These are phyloP conservation scores for Potorous gilbertii DNA, from an alignment of 2,797 vertebrate genomes.

Conservation along the genomic window DNA sequence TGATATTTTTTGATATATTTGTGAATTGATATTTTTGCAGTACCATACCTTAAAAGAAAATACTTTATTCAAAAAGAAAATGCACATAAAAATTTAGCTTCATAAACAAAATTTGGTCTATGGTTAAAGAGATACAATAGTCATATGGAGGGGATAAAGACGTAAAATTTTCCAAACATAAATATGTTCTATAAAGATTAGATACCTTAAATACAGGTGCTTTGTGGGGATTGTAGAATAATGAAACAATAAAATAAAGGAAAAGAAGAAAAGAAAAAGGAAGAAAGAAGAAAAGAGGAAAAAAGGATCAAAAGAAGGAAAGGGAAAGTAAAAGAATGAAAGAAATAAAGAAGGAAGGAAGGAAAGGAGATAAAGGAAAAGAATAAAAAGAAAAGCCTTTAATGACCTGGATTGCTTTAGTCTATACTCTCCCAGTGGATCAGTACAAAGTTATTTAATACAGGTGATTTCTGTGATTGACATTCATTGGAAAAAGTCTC, in stretches of 20 bases:
- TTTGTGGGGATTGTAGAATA: background rate
- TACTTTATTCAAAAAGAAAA: background rate
- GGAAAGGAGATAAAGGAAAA: background rate
- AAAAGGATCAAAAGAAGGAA: no score
- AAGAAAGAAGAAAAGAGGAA: background rate
- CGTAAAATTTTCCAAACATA: background rate
- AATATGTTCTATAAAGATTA: background rate
- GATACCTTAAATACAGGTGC: background rate
- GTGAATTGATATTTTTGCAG: background rate
- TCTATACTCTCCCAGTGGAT: background rate
- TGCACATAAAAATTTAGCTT: background rate
- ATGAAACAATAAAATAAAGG: background rate
- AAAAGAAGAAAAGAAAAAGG: background rate
- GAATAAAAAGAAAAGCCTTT: background rate
- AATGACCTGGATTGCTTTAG: conserved; percentile 2
- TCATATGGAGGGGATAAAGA: background rate
- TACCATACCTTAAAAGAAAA: background rate
- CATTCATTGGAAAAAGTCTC: conserved; percentile 35
- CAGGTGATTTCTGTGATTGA: conserved; percentile 7
- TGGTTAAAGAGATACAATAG: background rate
- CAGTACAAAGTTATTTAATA: conserved; percentile 1
- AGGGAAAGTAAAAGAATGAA: no score
- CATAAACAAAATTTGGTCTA: background rate
- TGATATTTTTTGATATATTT: background rate
- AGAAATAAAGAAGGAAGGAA: no score